A percentile compares a stretch with the other conserved stretches of the same genome.
Conservation (phyloP, 2,113 vertebrate genomes). For the Enhydra lutris region DNA sequence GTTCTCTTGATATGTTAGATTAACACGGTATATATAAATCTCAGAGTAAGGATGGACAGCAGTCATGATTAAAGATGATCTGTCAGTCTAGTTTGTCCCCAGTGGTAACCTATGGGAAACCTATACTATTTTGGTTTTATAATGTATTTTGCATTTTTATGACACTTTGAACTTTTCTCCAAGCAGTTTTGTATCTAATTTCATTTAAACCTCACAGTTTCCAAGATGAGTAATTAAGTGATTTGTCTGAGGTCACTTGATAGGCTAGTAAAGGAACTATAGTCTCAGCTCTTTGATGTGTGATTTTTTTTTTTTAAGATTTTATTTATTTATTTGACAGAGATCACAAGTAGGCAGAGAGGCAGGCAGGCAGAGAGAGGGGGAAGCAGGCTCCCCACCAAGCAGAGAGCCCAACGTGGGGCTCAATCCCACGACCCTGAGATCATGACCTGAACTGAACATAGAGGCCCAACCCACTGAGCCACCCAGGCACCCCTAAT, state of each 20-base stretch:
- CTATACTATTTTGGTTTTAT: background rate
- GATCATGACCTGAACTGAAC: too few relatives aligned
- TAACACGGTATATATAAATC: background rate
- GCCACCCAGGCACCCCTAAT: too few relatives aligned
- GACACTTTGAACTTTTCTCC: background rate
- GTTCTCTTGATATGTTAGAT: background rate
- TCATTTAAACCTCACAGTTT: conserved; percentile 24
- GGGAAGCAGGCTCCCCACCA: too few relatives aligned
- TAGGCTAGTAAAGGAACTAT: background rate
- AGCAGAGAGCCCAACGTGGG: too few relatives aligned
- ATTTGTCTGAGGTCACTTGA: background rate
- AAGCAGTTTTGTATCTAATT: conserved; percentile 15
- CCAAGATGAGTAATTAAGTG: background rate
- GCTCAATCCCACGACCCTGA: too few relatives aligned
- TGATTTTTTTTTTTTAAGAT: background rate
- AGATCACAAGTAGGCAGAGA: too few relatives aligned
- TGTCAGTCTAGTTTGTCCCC: background rate
- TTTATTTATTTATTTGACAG: too few relatives aligned
- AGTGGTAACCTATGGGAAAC: background rate
- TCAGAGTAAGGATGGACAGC: background rate
- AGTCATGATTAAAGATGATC: background rate
- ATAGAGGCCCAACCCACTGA: too few relatives aligned
- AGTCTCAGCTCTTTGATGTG: background rate
- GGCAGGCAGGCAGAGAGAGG: too few relatives aligned
- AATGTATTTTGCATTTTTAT: background rate